Conservation (phyloP, 2,888 invertebrate species). For the Eustalomyia histrio region DNA sequence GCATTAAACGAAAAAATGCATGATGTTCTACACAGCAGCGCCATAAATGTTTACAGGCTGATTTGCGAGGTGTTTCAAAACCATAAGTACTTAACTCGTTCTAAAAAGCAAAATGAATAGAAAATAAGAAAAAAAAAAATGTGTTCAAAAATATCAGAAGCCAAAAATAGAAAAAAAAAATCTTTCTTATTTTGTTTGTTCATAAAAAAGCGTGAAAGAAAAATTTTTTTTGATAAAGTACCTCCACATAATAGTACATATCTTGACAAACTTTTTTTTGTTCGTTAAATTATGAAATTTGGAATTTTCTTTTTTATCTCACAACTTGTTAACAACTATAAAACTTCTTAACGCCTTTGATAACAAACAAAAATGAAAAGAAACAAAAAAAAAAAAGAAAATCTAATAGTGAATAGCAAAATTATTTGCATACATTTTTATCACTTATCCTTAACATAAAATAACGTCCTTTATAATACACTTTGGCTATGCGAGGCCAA, state of each 20-base stretch:
- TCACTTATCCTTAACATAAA: constrained; percentile 97
- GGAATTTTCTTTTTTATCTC: constrained; percentile 66
- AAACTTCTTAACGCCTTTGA: constrained; percentile 50
- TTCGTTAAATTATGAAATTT: constrained; percentile 38
- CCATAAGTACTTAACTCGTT: constrained; percentile 98
- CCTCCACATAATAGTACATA: constrained; percentile 26
- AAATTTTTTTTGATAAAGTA: not conserved
- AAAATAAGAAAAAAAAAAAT: not conserved
- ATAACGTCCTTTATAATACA: constrained; percentile 97
- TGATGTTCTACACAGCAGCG: constrained; percentile 98
- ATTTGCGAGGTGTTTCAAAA: constrained; percentile 94
- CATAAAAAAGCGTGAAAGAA: constrained; percentile 25
- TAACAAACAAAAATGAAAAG: constrained; percentile 62
- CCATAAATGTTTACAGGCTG: constrained; percentile 97
- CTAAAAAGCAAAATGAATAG: constrained; percentile 74
- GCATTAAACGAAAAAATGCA: constrained; percentile 93
- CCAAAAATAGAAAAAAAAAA: constrained; percentile 3
- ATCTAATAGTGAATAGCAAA: not conserved
- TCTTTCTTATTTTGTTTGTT: constrained; percentile 23
- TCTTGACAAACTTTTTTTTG: constrained; percentile 36
- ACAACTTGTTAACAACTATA: constrained; percentile 66
- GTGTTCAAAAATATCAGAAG: not conserved
- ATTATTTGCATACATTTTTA: constrained; percentile 87
- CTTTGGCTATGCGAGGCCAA: constrained; percentile 98
- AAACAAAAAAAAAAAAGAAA: constrained; percentile 64